Evolutionary conservation across 2,113 vertebrate species (phyloP).

Genomic region (Canis aureus): DNA sequence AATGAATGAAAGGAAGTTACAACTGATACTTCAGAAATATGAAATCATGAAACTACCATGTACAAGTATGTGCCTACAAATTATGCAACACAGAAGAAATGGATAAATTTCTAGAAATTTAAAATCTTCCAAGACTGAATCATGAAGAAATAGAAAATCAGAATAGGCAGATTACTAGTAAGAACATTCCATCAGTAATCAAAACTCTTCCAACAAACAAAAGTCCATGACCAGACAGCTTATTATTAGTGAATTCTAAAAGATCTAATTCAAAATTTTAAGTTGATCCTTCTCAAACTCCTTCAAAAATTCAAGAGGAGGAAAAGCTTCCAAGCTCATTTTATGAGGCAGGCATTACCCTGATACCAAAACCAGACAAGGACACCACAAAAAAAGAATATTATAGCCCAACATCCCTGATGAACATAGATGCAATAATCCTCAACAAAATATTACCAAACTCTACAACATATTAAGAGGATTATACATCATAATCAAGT

Average conservation of each 20-base stretch:
- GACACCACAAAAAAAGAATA: background rate
- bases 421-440: background rate
- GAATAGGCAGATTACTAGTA: background rate
- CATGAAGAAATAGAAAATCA: background rate
- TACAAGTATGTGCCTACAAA: background rate
- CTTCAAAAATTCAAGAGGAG: background rate
- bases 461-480: background rate
- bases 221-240: background rate
- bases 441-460: background rate
- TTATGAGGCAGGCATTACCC: background rate
- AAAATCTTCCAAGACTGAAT: background rate
- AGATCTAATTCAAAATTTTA: background rate
- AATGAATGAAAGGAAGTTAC: background rate
- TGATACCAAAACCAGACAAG: background rate
- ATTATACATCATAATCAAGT: background rate
- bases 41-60: background rate
- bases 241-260: background rate
- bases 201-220: background rate
- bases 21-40: background rate
- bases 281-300: background rate
- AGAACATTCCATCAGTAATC: background rate
- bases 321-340: background rate
- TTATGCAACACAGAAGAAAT: background rate
- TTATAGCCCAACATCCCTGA: background rate
- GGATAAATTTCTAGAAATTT: background rate